Percentiles rank a stretch among this genome's conserved stretches.
These are phyloP conservation scores for Drosophila pruinosa DNA, from an alignment of 1,140 invertebrate genomes.

Conservation along the genomic window DNA sequence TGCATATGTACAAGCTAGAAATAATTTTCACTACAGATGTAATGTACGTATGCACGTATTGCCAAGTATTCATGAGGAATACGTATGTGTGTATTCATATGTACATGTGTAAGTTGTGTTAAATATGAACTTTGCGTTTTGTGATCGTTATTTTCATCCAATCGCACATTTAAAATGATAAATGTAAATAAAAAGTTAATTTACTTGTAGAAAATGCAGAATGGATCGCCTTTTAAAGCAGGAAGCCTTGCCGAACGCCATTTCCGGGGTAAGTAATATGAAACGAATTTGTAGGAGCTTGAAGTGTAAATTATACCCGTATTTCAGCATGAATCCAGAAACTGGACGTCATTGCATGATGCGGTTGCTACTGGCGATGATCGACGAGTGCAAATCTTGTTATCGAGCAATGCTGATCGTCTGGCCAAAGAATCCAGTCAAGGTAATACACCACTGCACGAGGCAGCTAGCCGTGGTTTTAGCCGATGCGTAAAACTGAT, in stretches of 20 bases:
- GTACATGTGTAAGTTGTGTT: background rate
- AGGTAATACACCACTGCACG: constrained; percentile 96
- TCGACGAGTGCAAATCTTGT: constrained; percentile 57
- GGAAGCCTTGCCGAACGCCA: constrained; percentile 72
- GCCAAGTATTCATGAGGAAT: background rate
- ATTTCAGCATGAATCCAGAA: constrained; percentile 56
- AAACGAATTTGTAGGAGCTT: background rate
- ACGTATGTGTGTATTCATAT: background rate
- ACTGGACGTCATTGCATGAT: constrained; percentile 72
- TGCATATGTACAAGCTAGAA: background rate
- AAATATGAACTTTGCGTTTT: background rate
- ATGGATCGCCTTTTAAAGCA: constrained; percentile 69
- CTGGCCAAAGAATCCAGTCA: constrained; percentile 84
- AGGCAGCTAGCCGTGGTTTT: constrained; percentile 97
- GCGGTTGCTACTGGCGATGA: constrained; percentile 73
- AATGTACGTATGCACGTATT: background rate
- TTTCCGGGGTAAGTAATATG: constrained; percentile 57
- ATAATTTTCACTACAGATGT: background rate
- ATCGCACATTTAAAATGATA: background rate
- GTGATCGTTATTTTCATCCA: background rate
- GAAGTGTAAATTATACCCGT: background rate
- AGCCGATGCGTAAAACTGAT: constrained; percentile 92
- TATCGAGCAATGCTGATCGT: constrained; percentile 59
- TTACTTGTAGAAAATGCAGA: constrained; percentile 64
- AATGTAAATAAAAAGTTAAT: background rate